A percentile compares a stretch with the other conserved stretches of the same genome.
phyloP scores from a whole-genome alignment of 1,140 invertebrate species.

The Nephotettix cincticeps region DNA sequence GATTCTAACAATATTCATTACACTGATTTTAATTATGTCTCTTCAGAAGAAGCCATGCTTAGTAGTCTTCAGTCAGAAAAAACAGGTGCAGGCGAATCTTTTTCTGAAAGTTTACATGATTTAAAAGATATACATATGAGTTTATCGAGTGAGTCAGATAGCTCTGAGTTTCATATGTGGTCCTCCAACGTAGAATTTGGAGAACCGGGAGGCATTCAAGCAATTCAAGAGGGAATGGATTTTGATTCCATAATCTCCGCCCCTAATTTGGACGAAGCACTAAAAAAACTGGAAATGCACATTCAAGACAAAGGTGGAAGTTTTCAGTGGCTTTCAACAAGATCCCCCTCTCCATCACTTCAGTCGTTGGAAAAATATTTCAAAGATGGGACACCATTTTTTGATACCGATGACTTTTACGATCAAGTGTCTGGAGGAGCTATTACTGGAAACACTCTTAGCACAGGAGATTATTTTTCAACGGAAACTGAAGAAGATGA shows the following conservation, averaged over 20 bases:
- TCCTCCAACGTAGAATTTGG: slow-evolving; percentile 22
- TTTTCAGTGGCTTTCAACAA: slow-evolving; percentile 6
- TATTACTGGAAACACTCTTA: neutral
- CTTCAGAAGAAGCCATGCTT: neutral
- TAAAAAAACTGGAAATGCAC: slow-evolving; percentile 27
- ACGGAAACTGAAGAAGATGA: too few relatives aligned
- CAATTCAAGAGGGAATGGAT: slow-evolving; percentile 16
- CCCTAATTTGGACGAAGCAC: slow-evolving; percentile 25
- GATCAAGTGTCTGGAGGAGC: neutral
- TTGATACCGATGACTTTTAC: slow-evolving; percentile 7
- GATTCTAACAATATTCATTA: neutral
- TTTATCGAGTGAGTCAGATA: neutral
- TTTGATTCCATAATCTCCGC: slow-evolving; percentile 29
- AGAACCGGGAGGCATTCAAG: neutral
- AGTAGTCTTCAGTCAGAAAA: neutral
- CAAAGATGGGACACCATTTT: neutral
- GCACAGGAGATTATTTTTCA: too few relatives aligned
- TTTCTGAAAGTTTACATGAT: neutral
- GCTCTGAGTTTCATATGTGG: slow-evolving; percentile 21
- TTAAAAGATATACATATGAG: neutral
- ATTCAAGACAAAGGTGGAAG: slow-evolving; percentile 24
- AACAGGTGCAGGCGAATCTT: neutral
- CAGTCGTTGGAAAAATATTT: slow-evolving; percentile 13
- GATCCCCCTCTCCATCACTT: slow-evolving; percentile 3
- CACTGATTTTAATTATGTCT: neutral